A percentile compares a stretch with the other conserved stretches of the same genome.
Evolutionary conservation across 2,888 invertebrate genomes (phyloP).

Genomic region (Xylocampa areola): DNA sequence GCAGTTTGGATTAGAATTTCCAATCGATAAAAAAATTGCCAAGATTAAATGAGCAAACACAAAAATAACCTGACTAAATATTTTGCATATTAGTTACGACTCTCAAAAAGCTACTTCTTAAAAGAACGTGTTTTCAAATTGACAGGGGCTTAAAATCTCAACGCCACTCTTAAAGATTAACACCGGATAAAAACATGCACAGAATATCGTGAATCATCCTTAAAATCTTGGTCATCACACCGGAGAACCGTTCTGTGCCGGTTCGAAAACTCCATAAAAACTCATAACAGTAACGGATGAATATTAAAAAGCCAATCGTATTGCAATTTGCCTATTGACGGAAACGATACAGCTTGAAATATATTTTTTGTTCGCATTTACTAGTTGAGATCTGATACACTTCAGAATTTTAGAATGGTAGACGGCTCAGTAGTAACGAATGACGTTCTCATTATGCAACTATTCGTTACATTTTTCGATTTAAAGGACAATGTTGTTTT

Average conservation of each 20-base stretch:
- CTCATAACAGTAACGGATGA: conserved; percentile 51
- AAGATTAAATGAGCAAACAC: conserved; percentile 16
- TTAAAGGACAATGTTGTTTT: conserved; percentile 7
- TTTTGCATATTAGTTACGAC: not conserved
- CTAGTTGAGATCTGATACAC: conserved; percentile 4
- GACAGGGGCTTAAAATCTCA: conserved; percentile 7
- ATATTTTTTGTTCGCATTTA: conserved; percentile 2
- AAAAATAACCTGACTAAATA: conserved; percentile 11
- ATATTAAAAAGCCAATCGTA: conserved; percentile 45
- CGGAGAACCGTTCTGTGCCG: conserved; percentile 45
- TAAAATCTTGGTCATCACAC: conserved; percentile 41
- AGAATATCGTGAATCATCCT: conserved; percentile 45
- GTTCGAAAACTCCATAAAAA: conserved; percentile 47
- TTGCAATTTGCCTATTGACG: conserved; percentile 34
- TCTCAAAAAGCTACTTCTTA: not conserved
- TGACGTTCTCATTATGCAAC: not conserved
- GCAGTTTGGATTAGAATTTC: no score
- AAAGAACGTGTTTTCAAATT: conserved; percentile 11
- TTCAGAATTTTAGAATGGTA: not conserved
- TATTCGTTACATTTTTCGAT: not conserved
- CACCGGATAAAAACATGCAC: conserved; percentile 23
- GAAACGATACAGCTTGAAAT: conserved; percentile 23
- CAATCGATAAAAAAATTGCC: conserved; percentile 17
- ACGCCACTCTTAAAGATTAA: conserved; percentile 14
- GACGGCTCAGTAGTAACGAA: conserved; percentile 2